Base-by-base conservation (phyloP, 2,113 vertebrate genomes). In the Triplophysa siluroides region DNA sequence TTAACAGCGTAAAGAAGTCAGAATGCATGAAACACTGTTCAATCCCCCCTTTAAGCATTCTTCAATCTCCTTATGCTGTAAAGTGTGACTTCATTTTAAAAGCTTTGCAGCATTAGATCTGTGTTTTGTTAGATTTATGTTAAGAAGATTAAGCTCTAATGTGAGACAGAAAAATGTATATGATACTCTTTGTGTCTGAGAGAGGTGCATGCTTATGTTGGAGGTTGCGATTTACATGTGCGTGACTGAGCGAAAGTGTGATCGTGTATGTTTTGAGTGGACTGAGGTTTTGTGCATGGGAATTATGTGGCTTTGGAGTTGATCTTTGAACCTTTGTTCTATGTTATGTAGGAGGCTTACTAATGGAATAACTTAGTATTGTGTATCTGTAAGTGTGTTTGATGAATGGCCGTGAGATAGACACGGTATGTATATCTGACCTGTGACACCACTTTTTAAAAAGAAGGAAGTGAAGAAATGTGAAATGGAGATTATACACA, bases 351-450 rank as follows among this genome's bases (percentile, higher is more conserved):
- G 60, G 41, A 50, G 73, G 21, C 23, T 47, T 23, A 5, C 58
- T 63, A 50, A 76, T 76, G 60, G 73, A 76, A 50, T 71, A 61
- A 78, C 56, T 16, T n/a, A 50, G 47, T 61, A 60, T 56, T 75
- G 70, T 52, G 79, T 60, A 33, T 83, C 38, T 72, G 61, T 24
- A 52, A 47, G 69, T 23, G 10, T 76, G 9, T 50, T 50, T 76
- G 73, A 76, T 76, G 41, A 76, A 76, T 76, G 60, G 60, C 73
- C 65, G 79, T 62, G 69, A 78, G 70, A 79, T 80, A 62, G 72
- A 77, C 60, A 60, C 6, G 19, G 64, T 47, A 69, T 58, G 70
- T 84, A 70, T 79, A 70, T 81, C 58, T 69, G 70, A 70, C 76
- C 45, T 71, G 45, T 75, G 66, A 24, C 75, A n/a, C 64, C 38